These are phyloP conservation scores for Nomada goodeniana DNA, from an alignment of 2,888 invertebrate genomes.

Conservation along the genomic window DNA sequence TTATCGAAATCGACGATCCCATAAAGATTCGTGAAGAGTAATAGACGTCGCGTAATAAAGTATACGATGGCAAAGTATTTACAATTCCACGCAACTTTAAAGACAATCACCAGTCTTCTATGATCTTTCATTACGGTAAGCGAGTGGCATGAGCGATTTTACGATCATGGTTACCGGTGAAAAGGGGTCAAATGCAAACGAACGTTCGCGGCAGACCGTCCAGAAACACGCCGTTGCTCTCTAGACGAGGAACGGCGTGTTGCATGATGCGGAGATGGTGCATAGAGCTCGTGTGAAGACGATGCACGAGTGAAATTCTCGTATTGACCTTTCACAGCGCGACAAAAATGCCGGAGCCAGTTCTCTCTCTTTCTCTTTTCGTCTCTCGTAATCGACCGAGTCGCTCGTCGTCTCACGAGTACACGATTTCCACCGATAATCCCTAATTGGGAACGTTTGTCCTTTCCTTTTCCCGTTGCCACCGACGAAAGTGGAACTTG, in stretches of 20 bases:
- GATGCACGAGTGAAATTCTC: conserved; percentile 82
- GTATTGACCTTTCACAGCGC: conserved; percentile 82
- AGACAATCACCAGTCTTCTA: background rate
- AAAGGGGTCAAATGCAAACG: conserved; percentile 62
- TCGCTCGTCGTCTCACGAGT: conserved; percentile 69
- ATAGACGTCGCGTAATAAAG: too few species aligned
- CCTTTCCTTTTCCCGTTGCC: conserved; percentile 31
- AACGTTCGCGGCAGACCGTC: conserved; percentile 40
- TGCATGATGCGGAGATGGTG: conserved; percentile 66
- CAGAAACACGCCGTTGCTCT: conserved; percentile 53
- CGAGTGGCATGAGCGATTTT: conserved; percentile 21
- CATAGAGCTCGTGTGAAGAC: conserved; percentile 75
- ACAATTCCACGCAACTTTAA: background rate
- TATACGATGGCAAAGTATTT: too few species aligned
- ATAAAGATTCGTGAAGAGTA: too few species aligned
- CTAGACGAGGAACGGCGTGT: conserved; percentile 57
- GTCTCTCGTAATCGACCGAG: conserved; percentile 33
- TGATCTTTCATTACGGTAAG: conserved; percentile 10
- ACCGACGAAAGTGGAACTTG: conserved; percentile 63
- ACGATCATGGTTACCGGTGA: conserved; percentile 33
- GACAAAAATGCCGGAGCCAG: conserved; percentile 79
- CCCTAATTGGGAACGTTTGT: conserved; percentile 67
- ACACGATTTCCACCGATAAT: conserved; percentile 72
- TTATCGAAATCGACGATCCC: too few species aligned
- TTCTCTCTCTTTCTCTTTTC: conserved; percentile 51